Evolutionary conservation across 2,888 invertebrate species (phyloP).

Genomic region (Volucella zonaria): DNA sequence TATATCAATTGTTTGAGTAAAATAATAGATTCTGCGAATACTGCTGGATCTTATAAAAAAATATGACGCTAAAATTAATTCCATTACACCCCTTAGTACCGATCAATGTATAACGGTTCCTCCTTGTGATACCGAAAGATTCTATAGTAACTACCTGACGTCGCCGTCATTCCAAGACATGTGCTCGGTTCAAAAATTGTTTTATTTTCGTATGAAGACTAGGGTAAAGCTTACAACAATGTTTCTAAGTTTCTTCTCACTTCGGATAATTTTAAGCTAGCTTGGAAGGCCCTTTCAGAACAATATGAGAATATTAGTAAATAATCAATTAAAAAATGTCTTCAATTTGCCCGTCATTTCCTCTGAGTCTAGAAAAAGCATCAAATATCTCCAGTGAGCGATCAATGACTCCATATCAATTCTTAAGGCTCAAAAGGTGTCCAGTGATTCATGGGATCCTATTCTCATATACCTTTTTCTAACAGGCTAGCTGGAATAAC

Average conservation of each 20-base stretch:
- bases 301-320: slow-evolving; percentile 7
- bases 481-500: too few relatives aligned
- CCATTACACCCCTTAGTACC: neutral
- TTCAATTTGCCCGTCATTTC: neutral
- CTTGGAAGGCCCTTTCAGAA: too few relatives aligned
- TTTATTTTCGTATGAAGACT: too few relatives aligned
- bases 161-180: neutral
- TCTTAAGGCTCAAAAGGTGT: too few relatives aligned
- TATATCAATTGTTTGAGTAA: neutral
- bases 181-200: too few relatives aligned
- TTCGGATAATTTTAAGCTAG: too few relatives aligned
- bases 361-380: neutral
- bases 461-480: too few relatives aligned
- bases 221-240: too few relatives aligned
- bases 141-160: neutral
- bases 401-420: too few relatives aligned
- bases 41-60: neutral
- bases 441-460: too few relatives aligned
- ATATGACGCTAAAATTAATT: neutral
- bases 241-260: too few relatives aligned
- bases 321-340: neutral
- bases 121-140: neutral
- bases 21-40: neutral
- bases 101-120: neutral
- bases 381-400: neutral